Conservation (phyloP, 2,797 vertebrate genomes). For the Danio choprae region DNA sequence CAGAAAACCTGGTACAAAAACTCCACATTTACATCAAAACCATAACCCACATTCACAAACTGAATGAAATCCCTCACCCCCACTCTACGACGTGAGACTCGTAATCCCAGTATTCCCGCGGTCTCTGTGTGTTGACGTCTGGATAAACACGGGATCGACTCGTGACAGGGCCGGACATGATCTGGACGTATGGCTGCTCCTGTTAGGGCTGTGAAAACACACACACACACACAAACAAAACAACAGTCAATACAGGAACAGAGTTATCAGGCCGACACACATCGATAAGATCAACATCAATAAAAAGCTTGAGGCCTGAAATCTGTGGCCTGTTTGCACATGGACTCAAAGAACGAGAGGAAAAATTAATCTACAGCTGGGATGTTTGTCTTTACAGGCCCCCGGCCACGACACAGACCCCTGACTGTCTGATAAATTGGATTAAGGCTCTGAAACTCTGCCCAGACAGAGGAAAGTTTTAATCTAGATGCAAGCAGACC, state of each 20-base stretch:
- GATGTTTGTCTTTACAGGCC: neutral
- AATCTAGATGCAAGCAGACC: conserved; percentile 48
- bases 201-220: conserved; percentile 48
- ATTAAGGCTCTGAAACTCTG: conserved; percentile 44
- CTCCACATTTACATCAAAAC: neutral
- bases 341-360: neutral
- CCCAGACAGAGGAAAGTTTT: conserved; percentile 35
- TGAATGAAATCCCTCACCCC: conserved; percentile 71
- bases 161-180: conserved; percentile 74
- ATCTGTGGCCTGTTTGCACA: conserved; percentile 22
- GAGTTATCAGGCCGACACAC: neutral
- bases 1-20: neutral
- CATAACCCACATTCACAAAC: neutral
- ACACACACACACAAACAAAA: neutral
- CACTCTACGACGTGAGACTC: conserved; percentile 78
- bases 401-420: neutral
- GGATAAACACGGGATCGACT: conserved; percentile 76
- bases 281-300: neutral
- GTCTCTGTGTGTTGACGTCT: conserved; percentile 77
- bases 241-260: conserved; percentile 15
- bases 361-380: neutral
- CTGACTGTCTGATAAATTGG: conserved; percentile 34
- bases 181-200: conserved; percentile 38
- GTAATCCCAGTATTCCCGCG: conserved; percentile 79
- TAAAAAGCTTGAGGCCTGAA: conserved; percentile 10